Evolutionary conservation across 2,797 vertebrate species (phyloP), one percentile per base, ranked within the genome.

Genomic region (Enteromius argenteus): DNA sequence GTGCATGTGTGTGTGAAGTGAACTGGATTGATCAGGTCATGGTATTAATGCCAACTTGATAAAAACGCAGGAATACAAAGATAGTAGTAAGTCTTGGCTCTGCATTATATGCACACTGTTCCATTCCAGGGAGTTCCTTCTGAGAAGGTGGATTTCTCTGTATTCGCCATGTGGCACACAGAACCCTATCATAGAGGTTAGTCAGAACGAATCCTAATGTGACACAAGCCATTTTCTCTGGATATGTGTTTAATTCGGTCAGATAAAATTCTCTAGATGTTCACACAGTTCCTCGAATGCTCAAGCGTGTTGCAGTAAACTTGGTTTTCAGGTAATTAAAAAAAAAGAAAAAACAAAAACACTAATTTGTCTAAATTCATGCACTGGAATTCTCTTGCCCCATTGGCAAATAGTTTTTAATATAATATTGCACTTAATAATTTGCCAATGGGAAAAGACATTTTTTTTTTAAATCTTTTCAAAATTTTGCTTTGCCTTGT

Each of bases 1-100:
- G 10, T 69, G 35, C 8, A 30, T 44, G 19, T 30, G 37, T n/a
- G n/a, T 67, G 30, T 37, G 35, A 60, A 58, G 56, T 42, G 4
- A 30, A 67, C 0, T 44, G 62, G 17, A 56, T 30, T 46, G 37
- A 60, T 46, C 49, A 10, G 37, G 30, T 58, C 14, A 35, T 4
- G n/a, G 46, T 51, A 30, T 58, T 17, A 68, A 76, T 56, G 62
- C 13, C 81, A 83, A 27, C 64, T 60, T 46, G 81, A 77, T 69
- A 69, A 77, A 83, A 58, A 60, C 3, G 17, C 19, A 68, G 46
- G n/a, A 39, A 39, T 44, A 68, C 19, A 77, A 77, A 58, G 35
- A 83, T 46, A 68, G 60, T 9, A 68, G 14, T 14, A 66, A 21
- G 32, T 64, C 58, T 64, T 23, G 32, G 14, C 35, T 30, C 60